These are phyloP conservation scores for Cetoscarus ocellatus DNA, from an alignment of 2,797 vertebrate species.

Conservation along the genomic window DNA sequence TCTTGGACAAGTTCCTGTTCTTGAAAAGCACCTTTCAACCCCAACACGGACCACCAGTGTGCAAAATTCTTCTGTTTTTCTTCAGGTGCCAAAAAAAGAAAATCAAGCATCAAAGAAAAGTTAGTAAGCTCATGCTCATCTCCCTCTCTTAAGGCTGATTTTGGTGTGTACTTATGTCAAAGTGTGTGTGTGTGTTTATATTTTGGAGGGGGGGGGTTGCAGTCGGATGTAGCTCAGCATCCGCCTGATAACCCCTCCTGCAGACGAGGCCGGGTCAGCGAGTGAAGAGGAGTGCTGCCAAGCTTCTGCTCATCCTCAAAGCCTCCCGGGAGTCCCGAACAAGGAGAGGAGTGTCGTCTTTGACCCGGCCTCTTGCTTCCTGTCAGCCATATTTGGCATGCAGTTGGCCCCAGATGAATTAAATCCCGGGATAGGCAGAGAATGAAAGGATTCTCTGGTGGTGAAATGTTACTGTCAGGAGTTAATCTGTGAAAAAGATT, in stretches of 20 bases:
- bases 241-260: conserved; percentile 63
- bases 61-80: conserved; percentile 44
- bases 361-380: conserved; percentile 50
- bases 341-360: conserved; percentile 38
- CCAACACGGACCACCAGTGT: conserved; percentile 33
- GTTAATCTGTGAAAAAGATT: conserved; percentile 55
- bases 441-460: conserved; percentile 22
- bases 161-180: conserved; percentile 16
- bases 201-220: conserved; percentile 30
- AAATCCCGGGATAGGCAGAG: conserved; percentile 32
- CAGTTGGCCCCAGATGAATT: conserved; percentile 28
- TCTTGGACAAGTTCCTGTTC: too few relatives aligned
- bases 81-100: neutral
- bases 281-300: conserved; percentile 44
- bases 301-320: conserved; percentile 65
- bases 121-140: conserved; percentile 22
- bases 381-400: conserved; percentile 39
- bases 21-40: neutral
- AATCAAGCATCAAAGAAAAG: conserved; percentile 47
- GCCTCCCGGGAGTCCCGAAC: conserved; percentile 35
- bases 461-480: conserved; percentile 33
- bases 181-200: conserved; percentile 1
- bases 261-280: conserved; percentile 54
- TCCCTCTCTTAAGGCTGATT: conserved; percentile 4
- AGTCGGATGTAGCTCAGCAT: conserved; percentile 63